These are phyloP conservation scores for Cairina moschata DNA, from an alignment of 2,113 vertebrate genomes.

Conservation along the genomic window DNA sequence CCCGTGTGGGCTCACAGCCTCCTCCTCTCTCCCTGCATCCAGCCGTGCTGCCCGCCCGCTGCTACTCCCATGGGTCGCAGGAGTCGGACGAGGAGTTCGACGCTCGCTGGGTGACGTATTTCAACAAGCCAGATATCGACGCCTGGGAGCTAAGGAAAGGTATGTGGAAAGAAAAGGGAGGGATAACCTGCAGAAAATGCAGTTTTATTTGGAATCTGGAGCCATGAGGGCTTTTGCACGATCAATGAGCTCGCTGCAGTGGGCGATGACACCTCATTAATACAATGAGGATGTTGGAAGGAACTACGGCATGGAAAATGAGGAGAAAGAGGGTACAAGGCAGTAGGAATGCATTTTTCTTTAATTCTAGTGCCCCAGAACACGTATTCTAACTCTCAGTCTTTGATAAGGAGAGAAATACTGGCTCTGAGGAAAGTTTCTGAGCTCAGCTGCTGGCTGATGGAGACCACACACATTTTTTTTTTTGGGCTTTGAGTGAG, in stretches of 20 bases:
- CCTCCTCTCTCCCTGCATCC: neutral
- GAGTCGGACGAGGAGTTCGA: conserved; percentile 98
- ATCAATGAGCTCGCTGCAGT: neutral
- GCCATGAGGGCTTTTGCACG: too few relatives aligned
- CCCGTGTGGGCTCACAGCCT: neutral
- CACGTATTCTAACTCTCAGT: accelerated
- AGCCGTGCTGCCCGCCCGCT: conserved; percentile 84
- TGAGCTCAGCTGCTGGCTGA: neutral
- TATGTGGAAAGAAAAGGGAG: conserved; percentile 20
- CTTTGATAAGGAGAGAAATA: accelerated
- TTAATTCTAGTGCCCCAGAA: neutral
- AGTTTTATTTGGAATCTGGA: neutral
- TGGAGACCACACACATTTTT: accelerated
- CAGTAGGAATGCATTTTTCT: accelerated
- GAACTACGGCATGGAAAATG: accelerated
- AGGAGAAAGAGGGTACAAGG: neutral
- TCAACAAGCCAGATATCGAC: conserved; percentile 96
- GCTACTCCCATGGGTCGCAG: conserved; percentile 91
- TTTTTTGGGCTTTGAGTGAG: neutral
- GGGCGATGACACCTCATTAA: neutral
- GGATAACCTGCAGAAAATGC: neutral
- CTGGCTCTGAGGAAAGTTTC: neutral
- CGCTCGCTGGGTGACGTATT: conserved; percentile 96
- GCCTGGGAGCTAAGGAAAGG: conserved; percentile 97
- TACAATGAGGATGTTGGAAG: accelerated